Conservation (phyloP, 2,797 vertebrate genomes). For the Rhynchotus rufescens region DNA sequence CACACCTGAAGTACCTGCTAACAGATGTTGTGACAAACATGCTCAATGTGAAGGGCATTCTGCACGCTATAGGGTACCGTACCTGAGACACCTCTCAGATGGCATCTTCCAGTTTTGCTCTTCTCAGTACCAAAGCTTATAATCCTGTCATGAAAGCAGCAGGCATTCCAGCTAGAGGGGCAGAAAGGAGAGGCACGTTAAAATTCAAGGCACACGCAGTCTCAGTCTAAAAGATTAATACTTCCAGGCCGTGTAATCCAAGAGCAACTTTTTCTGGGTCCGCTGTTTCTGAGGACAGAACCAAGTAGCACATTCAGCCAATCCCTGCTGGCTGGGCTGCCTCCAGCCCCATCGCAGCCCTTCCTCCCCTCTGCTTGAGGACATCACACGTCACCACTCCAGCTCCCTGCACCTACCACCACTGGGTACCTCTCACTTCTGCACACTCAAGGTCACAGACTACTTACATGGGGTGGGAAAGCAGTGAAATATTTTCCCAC, state of each 20-base stretch:
- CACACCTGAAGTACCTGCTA: not conserved
- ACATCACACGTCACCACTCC: not conserved
- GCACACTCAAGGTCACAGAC: not conserved
- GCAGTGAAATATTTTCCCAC: not conserved
- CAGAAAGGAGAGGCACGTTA: conserved; percentile 48
- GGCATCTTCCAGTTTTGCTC: conserved; percentile 87
- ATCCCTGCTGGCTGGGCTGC: not conserved
- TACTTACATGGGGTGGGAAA: not conserved
- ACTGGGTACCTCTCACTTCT: not conserved
- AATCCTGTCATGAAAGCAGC: conserved; percentile 41
- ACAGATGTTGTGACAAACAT: conserved; percentile 32
- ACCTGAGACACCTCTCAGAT: conserved; percentile 93
- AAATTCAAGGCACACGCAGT: conserved; percentile 15
- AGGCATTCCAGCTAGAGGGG: conserved; percentile 76
- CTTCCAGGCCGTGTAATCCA: not conserved
- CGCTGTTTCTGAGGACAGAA: not conserved
- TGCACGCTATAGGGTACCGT: conserved; percentile 48
- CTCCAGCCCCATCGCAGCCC: not conserved
- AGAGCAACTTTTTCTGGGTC: not conserved
- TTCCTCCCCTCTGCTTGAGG: not conserved
- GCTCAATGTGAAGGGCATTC: conserved; percentile 15
- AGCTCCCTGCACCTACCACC: not conserved
- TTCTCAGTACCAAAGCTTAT: conserved; percentile 69
- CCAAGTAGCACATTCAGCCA: not conserved
- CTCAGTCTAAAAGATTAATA: conserved; percentile 28